Conservation (phyloP, 2,888 invertebrate genomes). For the Scelioninae gen. 2 region DNA sequence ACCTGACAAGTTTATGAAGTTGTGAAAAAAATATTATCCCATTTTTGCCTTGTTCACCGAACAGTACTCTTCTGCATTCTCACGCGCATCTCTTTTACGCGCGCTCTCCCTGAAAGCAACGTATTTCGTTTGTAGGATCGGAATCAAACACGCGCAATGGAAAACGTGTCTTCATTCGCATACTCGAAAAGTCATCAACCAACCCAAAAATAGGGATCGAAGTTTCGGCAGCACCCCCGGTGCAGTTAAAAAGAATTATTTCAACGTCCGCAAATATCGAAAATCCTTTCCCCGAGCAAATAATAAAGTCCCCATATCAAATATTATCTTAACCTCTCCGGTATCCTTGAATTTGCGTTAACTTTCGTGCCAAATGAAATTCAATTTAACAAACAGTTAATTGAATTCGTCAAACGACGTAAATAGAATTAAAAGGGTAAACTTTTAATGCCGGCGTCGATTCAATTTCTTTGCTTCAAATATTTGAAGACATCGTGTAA, state of each 20-base stretch:
- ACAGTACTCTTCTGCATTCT: neutral
- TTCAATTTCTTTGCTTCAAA: constrained; percentile 41
- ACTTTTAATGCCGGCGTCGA: constrained; percentile 26
- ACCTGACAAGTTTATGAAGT: constrained; percentile 3
- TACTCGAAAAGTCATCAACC: neutral
- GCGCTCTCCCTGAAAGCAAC: neutral
- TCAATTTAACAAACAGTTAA: constrained; percentile 16
- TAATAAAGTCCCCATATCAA: too few relatives aligned
- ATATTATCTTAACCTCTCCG: too few relatives aligned
- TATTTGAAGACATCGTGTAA: constrained; percentile 51
- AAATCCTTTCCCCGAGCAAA: too few relatives aligned
- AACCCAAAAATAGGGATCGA: neutral
- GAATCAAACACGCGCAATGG: neutral
- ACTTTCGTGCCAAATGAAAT: constrained; percentile 6
- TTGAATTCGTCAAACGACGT: constrained; percentile 19
- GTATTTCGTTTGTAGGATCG: neutral
- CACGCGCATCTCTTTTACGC: neutral
- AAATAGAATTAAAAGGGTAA: constrained; percentile 31
- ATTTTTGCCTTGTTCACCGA: neutral
- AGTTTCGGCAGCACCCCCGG: too few relatives aligned
- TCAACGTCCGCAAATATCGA: neutral
- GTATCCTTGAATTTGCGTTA: too few relatives aligned
- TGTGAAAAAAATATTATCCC: constrained; percentile 3
- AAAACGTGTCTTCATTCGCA: constrained; percentile 1
- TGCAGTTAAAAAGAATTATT: too few relatives aligned